Conservation (phyloP, 2,888 invertebrate genomes). For the Nomada goodeniana region DNA sequence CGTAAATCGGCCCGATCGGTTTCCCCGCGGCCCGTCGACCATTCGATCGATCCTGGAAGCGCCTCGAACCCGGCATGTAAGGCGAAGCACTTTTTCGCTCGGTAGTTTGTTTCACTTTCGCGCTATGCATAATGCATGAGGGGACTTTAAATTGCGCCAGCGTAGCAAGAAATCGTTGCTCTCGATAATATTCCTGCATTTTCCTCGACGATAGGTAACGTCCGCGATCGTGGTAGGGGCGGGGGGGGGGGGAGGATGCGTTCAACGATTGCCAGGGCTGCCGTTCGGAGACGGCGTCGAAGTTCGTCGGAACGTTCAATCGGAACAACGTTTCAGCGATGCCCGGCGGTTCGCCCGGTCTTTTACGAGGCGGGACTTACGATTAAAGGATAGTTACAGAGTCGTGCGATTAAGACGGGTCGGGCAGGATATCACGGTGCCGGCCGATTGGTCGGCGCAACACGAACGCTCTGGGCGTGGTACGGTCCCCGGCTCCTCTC, state of each 20-base stretch:
- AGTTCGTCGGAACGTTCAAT: not conserved
- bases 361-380: slow-evolving; percentile 37
- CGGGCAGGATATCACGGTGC: slow-evolving; percentile 66
- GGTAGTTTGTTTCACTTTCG: slow-evolving; percentile 57
- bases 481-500: slow-evolving; percentile 70
- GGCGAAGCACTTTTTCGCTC: slow-evolving; percentile 40
- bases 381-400: slow-evolving; percentile 61
- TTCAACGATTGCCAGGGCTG: not conserved
- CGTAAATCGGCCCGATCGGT: slow-evolving; percentile 9
- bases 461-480: slow-evolving; percentile 78
- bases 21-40: slow-evolving; percentile 8
- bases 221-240: not conserved
- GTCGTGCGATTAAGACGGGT: slow-evolving; percentile 59
- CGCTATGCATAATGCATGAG: slow-evolving; percentile 55
- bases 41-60: slow-evolving; percentile 35
- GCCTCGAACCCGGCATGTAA: slow-evolving; percentile 1
- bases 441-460: slow-evolving; percentile 75
- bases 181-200: slow-evolving; percentile 20
- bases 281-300: not conserved
- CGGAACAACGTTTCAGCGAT: not conserved
- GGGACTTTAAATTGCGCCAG: slow-evolving; percentile 34
- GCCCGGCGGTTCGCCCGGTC: slow-evolving; percentile 1
- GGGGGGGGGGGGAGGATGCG: not conserved
- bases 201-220: not conserved
- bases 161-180: slow-evolving; percentile 47